Evolutionary conservation across 2,113 vertebrate genomes (phyloP), one percentile per base, ranked within the genome.

Genomic region (Pteruthius melanotis): DNA sequence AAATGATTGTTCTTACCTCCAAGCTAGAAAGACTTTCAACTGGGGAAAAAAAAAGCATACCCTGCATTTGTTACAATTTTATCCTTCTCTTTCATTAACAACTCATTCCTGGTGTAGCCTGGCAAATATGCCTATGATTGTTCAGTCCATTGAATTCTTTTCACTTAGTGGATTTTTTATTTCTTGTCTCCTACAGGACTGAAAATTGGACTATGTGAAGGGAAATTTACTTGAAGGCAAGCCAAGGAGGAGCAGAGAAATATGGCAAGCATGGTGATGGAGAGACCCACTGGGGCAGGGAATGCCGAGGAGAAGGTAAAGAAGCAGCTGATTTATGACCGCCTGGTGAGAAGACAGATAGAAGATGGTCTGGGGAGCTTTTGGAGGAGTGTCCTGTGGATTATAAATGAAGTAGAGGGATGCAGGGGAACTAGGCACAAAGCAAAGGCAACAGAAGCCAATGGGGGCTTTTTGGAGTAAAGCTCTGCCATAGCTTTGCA

Each of bases 1-100:
- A 94, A 94, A 78, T 84, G 13, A 74, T 78, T 93, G 69, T 82
- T 94, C 61, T 84, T 96, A 76, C 44, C 64, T 71, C 27, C 74
- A 71, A 95, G 56, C 49, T 84, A 63, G 8, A 76, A 70, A 64
- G 42, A 63, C 20, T 84, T 91, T 54, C 28, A 81, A 30, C 12
- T 45, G 54, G 39, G 37, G n/a, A 59, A 76, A 49, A 72, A 82
- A 13, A 56, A 52, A 77, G 14, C 1, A 2, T 27, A n/a, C 21
- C 42, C 39, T 54, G 22, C 30, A 15, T 63, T 94, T 83, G 35
- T 91, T 89, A 84, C 21, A 78, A 11, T 87, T 89, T 90, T 81
- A n/a, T 26, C 31, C 28, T 53, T 77, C 1, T 4, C 59, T 75
- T 89, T 91, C 61, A 82, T 87, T 82, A 86, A 40, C 1, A 6